Percentiles rank a stretch among this genome's conserved stretches.
Evolutionary conservation across 2,797 vertebrate species (phyloP).

Genomic region (Lepilemur septentrionalis): DNA sequence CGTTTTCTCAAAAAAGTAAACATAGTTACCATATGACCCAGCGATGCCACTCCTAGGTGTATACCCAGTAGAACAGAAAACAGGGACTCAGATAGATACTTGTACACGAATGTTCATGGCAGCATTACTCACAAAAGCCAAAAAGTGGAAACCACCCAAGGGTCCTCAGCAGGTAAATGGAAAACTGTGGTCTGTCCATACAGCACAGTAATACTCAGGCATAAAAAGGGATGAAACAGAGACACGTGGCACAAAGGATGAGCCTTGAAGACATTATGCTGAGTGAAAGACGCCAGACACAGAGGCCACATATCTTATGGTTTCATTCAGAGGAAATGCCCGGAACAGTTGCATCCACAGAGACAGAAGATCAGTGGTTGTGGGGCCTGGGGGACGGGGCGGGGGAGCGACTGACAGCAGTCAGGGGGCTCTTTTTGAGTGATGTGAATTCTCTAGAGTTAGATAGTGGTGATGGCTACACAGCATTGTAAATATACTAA

Average conservation of each 20-base stretch:
- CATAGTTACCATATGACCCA: background rate
- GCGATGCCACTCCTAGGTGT: background rate
- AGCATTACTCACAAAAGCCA: background rate
- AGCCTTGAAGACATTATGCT: background rate
- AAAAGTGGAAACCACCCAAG: no score
- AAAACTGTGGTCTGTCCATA: fast-evolving
- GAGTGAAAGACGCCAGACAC: background rate
- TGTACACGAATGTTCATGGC: no score
- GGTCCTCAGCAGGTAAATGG: fast-evolving
- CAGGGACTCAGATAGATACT: background rate
- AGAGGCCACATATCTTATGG: fast-evolving
- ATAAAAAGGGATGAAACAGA: fast-evolving
- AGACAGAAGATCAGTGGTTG: fast-evolving
- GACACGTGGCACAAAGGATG: fast-evolving
- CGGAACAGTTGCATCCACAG: fast-evolving
- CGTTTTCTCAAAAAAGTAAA: background rate
- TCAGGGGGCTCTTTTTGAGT: background rate
- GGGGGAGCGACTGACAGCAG: background rate
- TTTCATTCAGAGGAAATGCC: fast-evolving
- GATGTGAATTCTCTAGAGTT: background rate
- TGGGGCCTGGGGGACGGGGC: background rate
- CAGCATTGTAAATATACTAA: fast-evolving
- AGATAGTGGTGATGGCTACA: background rate
- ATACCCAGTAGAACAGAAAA: background rate
- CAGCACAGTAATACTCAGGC: fast-evolving